These are phyloP conservation scores for Eucriotettix oculatus DNA, from an alignment of 2,888 invertebrate genomes.

Conservation along the genomic window DNA sequence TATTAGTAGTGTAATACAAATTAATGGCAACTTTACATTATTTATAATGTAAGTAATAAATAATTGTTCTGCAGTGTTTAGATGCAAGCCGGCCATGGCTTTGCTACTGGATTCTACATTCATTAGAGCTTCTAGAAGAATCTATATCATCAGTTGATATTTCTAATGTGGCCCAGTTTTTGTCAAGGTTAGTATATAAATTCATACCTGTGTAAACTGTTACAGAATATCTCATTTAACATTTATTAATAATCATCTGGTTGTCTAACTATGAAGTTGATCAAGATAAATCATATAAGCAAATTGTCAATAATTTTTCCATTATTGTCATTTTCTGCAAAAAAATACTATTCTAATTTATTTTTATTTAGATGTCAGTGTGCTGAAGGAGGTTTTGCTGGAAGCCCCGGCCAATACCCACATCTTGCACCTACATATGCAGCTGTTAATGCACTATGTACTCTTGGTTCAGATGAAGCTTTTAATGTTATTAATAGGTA, in stretches of 20 bases:
- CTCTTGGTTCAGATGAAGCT: conserved; percentile 68
- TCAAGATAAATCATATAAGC: no score
- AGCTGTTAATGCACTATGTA: conserved; percentile 82
- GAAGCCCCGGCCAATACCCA: conserved; percentile 82
- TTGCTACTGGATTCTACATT: conserved; percentile 92
- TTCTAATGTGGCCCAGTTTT: conserved; percentile 37
- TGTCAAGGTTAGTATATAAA: conserved; percentile 37
- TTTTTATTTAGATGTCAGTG: conserved; percentile 45
- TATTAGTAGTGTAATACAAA: no score
- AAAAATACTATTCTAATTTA: no score
- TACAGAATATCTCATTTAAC: no score
- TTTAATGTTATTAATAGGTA: conserved; percentile 73
- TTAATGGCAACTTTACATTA: no score
- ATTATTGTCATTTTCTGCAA: no score
- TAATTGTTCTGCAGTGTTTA: conserved; percentile 38
- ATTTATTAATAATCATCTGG: no score
- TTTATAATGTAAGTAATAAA: no score
- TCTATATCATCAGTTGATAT: conserved; percentile 36
- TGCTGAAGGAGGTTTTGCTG: conserved; percentile 75
- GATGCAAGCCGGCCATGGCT: conserved; percentile 96
- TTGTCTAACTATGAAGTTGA: no score
- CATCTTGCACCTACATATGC: conserved; percentile 97
- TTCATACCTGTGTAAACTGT: no score
- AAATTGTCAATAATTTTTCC: no score
- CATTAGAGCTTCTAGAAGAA: conserved; percentile 59